Evolutionary conservation across 2,888 invertebrate species (phyloP).

Genomic region (Scrobipalpa costella): DNA sequence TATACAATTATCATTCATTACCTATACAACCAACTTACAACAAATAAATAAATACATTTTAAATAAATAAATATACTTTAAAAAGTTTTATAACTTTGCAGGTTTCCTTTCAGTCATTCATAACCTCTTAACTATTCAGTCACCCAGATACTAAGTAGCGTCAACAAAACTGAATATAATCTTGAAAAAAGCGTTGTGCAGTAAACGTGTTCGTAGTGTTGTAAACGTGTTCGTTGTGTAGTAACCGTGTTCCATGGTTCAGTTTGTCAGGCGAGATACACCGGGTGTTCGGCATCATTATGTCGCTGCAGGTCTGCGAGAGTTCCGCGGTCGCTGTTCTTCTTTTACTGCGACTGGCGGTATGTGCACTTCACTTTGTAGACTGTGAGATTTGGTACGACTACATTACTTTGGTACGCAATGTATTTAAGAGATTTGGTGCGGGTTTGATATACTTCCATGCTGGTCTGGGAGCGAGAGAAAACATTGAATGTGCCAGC

Average conservation of each 20-base stretch:
- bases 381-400: not conserved
- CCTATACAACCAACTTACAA: too few species aligned
- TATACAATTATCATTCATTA: too few species aligned
- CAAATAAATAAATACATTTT: too few species aligned
- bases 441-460: too few species aligned
- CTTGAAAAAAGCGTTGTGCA: not conserved
- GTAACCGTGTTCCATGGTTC: not conserved
- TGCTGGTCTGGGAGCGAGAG: too few species aligned
- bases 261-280: slow-evolving; percentile 68
- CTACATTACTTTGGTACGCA: not conserved
- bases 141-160: not conserved
- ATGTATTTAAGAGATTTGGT: too few species aligned
- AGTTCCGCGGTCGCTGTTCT: slow-evolving; percentile 71
- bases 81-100: not conserved
- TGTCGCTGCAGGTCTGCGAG: slow-evolving; percentile 74
- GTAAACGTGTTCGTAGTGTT: too few species aligned
- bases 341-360: slow-evolving; percentile 68
- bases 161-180: not conserved
- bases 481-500: too few species aligned
- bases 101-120: not conserved
- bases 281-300: slow-evolving; percentile 71
- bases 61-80: too few species aligned
- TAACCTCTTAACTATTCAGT: not conserved
- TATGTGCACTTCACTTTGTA: slow-evolving; percentile 41
- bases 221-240: too few species aligned